A percentile compares a stretch with the other conserved stretches of the same genome.
These are phyloP conservation scores for Drosophila tsacasi DNA, from an alignment of 1,140 invertebrate genomes.

Conservation along the genomic window DNA sequence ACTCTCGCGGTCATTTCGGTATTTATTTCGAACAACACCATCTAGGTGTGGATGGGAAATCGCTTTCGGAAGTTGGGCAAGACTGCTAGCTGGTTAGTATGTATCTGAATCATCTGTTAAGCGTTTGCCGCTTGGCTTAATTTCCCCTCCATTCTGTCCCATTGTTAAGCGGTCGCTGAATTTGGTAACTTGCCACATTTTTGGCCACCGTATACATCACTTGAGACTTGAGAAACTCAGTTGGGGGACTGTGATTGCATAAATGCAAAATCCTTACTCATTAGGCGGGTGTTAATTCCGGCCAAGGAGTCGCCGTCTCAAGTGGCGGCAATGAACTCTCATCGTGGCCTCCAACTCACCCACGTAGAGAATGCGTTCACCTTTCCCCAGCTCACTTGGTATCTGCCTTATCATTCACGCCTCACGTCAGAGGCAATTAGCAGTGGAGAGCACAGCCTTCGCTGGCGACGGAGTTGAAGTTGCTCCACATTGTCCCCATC, in stretches of 20 bases:
- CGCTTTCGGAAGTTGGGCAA: conserved; percentile 72
- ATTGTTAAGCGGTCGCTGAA: conserved; percentile 54
- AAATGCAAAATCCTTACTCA: conserved; percentile 9
- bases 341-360: conserved; percentile 37
- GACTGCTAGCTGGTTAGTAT: conserved; percentile 29
- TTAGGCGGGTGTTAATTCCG: conserved; percentile 17
- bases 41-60: conserved; percentile 51
- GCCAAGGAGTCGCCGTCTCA: conserved; percentile 19
- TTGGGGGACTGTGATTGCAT: conserved; percentile 42
- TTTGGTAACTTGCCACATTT: conserved; percentile 29
- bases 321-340: conserved; percentile 71
- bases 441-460: conserved; percentile 36
- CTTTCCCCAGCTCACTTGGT: conserved; percentile 27
- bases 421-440: conserved; percentile 79
- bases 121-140: conserved; percentile 49
- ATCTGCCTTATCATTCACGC: conserved; percentile 70
- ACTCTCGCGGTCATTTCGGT: conserved; percentile 1
- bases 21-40: conserved; percentile 27
- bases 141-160: conserved; percentile 24
- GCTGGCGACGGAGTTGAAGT: conserved; percentile 8
- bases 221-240: conserved; percentile 28
- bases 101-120: conserved; percentile 43
- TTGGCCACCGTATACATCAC: background rate
- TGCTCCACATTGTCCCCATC: conserved; percentile 18
- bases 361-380: conserved; percentile 51